phyloP scores from a whole-genome alignment of 2,797 vertebrate genomes.

The Pseudochaenichthys georgianus region DNA sequence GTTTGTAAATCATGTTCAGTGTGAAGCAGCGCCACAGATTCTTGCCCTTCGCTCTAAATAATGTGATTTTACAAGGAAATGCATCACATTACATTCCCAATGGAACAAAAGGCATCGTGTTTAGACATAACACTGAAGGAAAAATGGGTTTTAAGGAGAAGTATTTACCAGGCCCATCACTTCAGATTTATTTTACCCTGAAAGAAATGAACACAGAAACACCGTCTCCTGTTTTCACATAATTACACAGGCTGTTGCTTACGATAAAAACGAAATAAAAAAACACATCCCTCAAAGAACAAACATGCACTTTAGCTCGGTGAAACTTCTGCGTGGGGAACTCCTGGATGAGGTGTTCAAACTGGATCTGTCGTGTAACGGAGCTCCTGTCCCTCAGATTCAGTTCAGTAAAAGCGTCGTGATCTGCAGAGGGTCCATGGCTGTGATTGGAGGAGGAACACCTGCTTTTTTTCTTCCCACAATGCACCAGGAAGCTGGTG shows the following conservation, averaged over 20 bases:
- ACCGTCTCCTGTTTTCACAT: slow-evolving; percentile 17
- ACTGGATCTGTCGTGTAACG: slow-evolving; percentile 38
- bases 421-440: slow-evolving; percentile 42
- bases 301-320: slow-evolving; percentile 53
- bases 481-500: slow-evolving; percentile 58
- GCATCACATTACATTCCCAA: background rate
- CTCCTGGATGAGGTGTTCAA: slow-evolving; percentile 22
- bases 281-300: slow-evolving; percentile 23
- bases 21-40: slow-evolving; percentile 8
- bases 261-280: slow-evolving; percentile 39
- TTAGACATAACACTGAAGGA: slow-evolving; percentile 7
- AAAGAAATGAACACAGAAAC: background rate
- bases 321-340: slow-evolving; percentile 1
- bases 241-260: slow-evolving; percentile 53
- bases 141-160: slow-evolving; percentile 10
- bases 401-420: slow-evolving; percentile 42
- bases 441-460: slow-evolving; percentile 35
- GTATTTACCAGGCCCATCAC: slow-evolving; percentile 13
- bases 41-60: background rate
- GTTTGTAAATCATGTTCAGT: slow-evolving; percentile 5
- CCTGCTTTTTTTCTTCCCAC: slow-evolving; percentile 40
- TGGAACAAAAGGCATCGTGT: slow-evolving; percentile 17
- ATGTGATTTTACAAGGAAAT: background rate
- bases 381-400: slow-evolving; percentile 43
- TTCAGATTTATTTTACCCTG: slow-evolving; percentile 37